These are phyloP conservation scores for Pharmacophagus antenor DNA, from an alignment of 2,888 invertebrate species.

Conservation along the genomic window DNA sequence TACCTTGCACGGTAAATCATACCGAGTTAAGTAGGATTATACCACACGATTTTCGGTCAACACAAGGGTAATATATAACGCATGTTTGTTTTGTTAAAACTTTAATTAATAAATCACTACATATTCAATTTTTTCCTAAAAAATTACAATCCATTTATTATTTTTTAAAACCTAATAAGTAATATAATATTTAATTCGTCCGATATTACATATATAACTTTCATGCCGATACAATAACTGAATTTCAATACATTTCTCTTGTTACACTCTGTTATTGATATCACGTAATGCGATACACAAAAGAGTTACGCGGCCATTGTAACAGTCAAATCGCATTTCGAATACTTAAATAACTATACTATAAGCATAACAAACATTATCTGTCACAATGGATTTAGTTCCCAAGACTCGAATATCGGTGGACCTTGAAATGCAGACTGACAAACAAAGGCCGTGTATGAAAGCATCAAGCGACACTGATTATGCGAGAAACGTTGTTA, in stretches of 20 bases:
- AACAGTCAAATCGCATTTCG: constrained; percentile 6
- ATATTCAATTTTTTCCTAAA: too few species aligned
- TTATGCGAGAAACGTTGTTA: constrained; percentile 56
- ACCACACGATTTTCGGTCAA: background rate
- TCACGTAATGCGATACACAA: background rate
- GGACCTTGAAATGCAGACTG: constrained; percentile 48
- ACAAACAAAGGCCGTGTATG: constrained; percentile 31
- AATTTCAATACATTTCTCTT: background rate
- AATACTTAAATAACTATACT: constrained; percentile 10
- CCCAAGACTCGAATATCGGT: constrained; percentile 34
- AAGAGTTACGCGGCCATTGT: background rate
- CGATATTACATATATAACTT: background rate
- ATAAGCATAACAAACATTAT: background rate
- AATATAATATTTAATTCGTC: background rate
- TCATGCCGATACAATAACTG: background rate
- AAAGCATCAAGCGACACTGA: constrained; percentile 42
- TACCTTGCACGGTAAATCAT: background rate
- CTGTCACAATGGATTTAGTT: constrained; percentile 6
- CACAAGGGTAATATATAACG: background rate
- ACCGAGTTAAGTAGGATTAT: background rate
- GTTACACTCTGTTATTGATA: background rate
- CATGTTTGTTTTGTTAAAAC: too few species aligned
- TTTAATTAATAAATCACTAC: too few species aligned
- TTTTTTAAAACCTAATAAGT: background rate
- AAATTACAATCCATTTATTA: background rate